A percentile compares a stretch with the other conserved stretches of the same genome.
Conservation (phyloP, 2,797 vertebrate genomes). For the Anabas testudineus region DNA sequence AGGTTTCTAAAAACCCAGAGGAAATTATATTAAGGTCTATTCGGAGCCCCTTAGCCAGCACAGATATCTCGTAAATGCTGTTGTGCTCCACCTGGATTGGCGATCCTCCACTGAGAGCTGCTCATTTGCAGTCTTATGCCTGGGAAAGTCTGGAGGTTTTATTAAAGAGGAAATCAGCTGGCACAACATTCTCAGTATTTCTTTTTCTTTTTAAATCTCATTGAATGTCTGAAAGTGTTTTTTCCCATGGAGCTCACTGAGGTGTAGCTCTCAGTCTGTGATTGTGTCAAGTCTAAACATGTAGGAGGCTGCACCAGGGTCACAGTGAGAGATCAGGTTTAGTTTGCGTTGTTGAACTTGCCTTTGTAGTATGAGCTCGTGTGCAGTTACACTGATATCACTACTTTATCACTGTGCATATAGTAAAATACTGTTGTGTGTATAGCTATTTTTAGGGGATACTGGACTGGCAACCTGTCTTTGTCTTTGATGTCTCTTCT, state of each 20-base stretch:
- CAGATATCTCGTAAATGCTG: slow-evolving; percentile 41
- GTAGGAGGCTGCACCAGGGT: not conserved
- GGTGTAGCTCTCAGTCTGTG: not conserved
- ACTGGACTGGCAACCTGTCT: not conserved
- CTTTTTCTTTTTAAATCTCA: not conserved
- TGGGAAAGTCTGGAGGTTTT: slow-evolving; percentile 23
- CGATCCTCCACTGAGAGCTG: slow-evolving; percentile 12
- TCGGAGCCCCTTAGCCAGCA: slow-evolving; percentile 15
- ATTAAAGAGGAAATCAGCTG: slow-evolving; percentile 46
- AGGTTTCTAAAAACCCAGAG: slow-evolving; percentile 27
- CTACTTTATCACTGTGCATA: not conserved
- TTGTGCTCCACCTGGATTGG: slow-evolving; percentile 42
- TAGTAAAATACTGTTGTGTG: not conserved
- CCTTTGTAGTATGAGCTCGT: no score
- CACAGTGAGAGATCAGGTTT: fast-evolving
- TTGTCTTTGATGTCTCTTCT: no score
- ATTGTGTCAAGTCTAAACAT: not conserved
- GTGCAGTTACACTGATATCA: no score
- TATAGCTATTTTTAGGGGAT: not conserved
- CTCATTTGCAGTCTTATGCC: slow-evolving; percentile 29
- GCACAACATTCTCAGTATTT: not conserved
- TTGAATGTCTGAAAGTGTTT: slow-evolving; percentile 11
- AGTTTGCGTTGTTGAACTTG: no score
- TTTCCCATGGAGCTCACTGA: slow-evolving; percentile 13
- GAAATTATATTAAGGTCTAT: slow-evolving; percentile 30